phyloP scores from a whole-genome alignment of 2,888 invertebrate genomes.

The Eristalinus sepulchralis region DNA sequence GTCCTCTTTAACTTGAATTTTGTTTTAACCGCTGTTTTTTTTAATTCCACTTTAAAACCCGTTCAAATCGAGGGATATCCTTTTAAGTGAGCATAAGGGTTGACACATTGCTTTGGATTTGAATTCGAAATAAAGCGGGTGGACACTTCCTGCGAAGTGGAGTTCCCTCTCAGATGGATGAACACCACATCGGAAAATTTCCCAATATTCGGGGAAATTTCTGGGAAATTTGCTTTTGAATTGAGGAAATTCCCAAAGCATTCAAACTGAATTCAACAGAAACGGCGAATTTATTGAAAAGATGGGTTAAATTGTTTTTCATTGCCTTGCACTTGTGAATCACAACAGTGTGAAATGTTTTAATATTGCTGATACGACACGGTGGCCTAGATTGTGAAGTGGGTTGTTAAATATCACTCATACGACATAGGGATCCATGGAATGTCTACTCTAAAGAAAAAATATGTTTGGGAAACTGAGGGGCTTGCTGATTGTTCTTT shows the following conservation, averaged over 20 bases:
- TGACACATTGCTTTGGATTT: too few relatives aligned
- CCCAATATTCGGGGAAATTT: slow-evolving; percentile 34
- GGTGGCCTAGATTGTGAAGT: too few relatives aligned
- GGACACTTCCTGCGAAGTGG: not conserved
- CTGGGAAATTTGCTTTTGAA: slow-evolving; percentile 21
- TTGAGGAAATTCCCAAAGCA: not conserved
- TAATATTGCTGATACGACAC: too few relatives aligned
- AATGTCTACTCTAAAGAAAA: too few relatives aligned
- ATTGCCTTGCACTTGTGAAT: too few relatives aligned
- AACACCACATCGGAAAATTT: slow-evolving; percentile 8
- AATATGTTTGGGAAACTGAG: too few relatives aligned
- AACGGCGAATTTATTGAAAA: not conserved
- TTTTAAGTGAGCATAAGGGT: too few relatives aligned
- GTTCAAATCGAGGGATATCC: too few relatives aligned
- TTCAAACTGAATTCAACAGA: not conserved
- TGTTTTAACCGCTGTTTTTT: not conserved
- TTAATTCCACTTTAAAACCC: not conserved
- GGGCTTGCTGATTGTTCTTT: too few relatives aligned
- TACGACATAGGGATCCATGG: too few relatives aligned
- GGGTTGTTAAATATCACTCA: too few relatives aligned
- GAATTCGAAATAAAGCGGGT: not conserved
- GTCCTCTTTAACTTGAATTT: not conserved
- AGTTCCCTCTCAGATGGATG: not conserved
- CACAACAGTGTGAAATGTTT: too few relatives aligned
- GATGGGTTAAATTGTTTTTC: not conserved